Conservation (phyloP, 2,113 vertebrate species). For the Myotis lucifugus region DNA sequence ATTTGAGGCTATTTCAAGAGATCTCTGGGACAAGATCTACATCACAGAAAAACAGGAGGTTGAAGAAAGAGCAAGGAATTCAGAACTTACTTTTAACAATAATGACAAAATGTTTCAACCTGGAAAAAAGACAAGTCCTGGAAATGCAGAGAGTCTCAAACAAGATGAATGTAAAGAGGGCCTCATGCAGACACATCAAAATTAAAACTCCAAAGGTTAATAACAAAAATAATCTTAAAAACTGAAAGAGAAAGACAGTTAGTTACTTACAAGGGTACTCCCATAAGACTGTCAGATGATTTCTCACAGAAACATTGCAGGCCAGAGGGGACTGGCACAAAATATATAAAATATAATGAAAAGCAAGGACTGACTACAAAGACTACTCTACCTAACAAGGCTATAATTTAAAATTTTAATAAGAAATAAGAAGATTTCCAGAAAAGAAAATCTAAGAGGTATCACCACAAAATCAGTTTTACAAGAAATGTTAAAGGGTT, state of each 20-base stretch:
- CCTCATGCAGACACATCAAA: background rate
- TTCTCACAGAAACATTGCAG: background rate
- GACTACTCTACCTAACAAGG: background rate
- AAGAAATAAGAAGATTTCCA: background rate
- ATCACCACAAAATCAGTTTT: background rate
- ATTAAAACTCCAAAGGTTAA: background rate
- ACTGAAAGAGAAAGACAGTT: background rate
- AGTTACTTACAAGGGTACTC: background rate
- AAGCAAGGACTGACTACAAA: background rate
- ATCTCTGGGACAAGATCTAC: background rate
- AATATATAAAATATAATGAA: background rate
- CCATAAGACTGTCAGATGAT: background rate
- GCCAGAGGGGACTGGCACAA: background rate
- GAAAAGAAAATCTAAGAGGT: background rate
- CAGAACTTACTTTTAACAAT: background rate
- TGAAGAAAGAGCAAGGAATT: background rate
- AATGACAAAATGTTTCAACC: background rate
- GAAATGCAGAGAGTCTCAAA: background rate
- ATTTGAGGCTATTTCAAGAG: too few relatives aligned
- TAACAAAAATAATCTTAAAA: background rate
- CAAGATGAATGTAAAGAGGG: background rate
- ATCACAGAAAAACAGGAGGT: background rate
- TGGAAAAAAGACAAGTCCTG: background rate
- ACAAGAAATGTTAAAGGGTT: background rate
- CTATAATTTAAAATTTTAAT: background rate